Conservation (phyloP, 2,797 vertebrate species). For the Ceyx erithaca region DNA sequence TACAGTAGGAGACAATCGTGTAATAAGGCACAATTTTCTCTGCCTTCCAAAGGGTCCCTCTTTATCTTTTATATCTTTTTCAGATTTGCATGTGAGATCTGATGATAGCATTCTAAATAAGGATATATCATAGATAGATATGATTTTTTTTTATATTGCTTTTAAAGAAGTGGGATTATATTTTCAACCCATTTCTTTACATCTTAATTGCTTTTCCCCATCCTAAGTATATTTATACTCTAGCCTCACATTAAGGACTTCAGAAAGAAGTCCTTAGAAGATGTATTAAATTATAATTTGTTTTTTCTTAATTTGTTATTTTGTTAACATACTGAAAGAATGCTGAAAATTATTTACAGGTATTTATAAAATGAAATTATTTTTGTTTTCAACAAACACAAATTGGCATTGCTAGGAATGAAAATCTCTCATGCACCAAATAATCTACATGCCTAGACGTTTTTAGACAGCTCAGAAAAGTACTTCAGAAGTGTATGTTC, state of each 20-base stretch:
- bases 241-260: not conserved
- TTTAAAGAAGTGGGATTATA: not conserved
- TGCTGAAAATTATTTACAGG: not conserved
- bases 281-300: not conserved
- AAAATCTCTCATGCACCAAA: not conserved
- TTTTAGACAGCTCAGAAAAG: not conserved
- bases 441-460: not conserved
- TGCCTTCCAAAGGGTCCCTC: not conserved
- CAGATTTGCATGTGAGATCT: not conserved
- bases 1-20: not conserved
- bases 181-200: not conserved
- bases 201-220: not conserved
- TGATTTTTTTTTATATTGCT: not conserved
- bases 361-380: not conserved
- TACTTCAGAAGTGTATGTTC: not conserved
- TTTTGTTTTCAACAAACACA: not conserved
- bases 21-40: not conserved
- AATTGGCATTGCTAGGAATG: not conserved
- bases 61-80: not conserved
- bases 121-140: not conserved
- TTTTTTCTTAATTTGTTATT: not conserved
- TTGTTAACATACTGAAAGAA: not conserved
- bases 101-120: not conserved
- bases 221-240: not conserved
- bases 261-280: not conserved